Evolutionary conservation across 1,140 invertebrate species (phyloP), one percentile per base, ranked within the genome.

Genomic region (Drosophila sturtevanti): DNA sequence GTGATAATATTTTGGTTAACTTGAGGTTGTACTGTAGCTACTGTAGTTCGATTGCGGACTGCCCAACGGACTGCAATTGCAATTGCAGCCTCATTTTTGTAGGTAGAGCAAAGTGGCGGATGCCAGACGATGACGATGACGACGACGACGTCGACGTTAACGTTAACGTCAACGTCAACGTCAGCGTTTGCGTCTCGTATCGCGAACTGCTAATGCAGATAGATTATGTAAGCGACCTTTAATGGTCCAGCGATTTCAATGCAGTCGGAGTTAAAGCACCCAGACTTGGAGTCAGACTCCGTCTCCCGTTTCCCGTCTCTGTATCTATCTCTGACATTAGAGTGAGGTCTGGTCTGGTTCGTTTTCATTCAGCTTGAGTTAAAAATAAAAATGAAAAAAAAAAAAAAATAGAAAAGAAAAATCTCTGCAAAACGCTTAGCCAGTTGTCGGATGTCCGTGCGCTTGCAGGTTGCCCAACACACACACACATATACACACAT

Each of bases 191-290:
- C 79, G 79, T 81, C 78, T 81, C 73, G 79, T 81, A 73, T 81
- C 76, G 63, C 74, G 41, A 62, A 59, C 79, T 66, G 63, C 81
- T 51, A 76, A 68, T 81, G 85, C 79, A 87, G 82, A 84, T 81
- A 90, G 79, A 87, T 81, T 85, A 86, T 82, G 77, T 81, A 91
- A 91, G 77, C 86, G 89, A 91, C 89, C 89, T 91, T 91, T 91
- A 91, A 89, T 91, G 89, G 89, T 91, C 89, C 89, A 91, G 89
- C 86, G 68, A 86, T 84, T 85, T 78, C 67, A 68, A 74, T 80
- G 79, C 85, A 87, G 75, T 51, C 62, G 54, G 54, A 66, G 12
- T 51, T 68, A 66, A 56, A 41, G 31, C 38, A 56, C 24, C 24
- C 54, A 56, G 54, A 56, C 54, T 56, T 65, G 31, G 27, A 31